These are phyloP conservation scores for Julus scandinavius DNA, from an alignment of 2,888 invertebrate genomes.

Conservation along the genomic window DNA sequence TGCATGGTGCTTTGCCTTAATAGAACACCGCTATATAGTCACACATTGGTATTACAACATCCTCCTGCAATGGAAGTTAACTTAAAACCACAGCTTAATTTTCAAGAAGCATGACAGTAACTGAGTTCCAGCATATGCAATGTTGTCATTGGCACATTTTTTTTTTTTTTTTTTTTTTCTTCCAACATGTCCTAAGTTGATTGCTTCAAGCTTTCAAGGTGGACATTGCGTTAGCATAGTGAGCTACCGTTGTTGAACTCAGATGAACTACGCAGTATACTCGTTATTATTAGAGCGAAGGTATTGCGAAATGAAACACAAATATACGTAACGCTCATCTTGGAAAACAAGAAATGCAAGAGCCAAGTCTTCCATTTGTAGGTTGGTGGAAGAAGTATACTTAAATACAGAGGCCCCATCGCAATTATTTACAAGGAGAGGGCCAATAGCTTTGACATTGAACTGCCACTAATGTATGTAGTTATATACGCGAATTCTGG, in stretches of 20 bases:
- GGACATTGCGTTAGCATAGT: neutral
- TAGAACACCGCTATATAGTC: neutral
- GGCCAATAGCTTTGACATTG: conserved; percentile 1
- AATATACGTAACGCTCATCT: neutral
- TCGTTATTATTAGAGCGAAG: neutral
- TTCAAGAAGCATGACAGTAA: neutral
- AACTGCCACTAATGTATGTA: neutral
- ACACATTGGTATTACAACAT: neutral
- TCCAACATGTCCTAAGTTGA: neutral
- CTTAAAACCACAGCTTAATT: neutral
- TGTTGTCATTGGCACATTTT: neutral
- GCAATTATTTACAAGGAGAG: neutral
- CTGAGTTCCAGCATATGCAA: neutral
- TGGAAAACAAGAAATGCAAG: neutral
- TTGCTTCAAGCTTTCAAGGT: conserved; percentile 7
- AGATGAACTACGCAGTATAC: neutral
- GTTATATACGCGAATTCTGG: neutral
- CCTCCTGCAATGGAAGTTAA: neutral
- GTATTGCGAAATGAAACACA: neutral
- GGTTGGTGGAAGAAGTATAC: neutral
- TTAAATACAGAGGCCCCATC: neutral
- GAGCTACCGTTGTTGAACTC: neutral
- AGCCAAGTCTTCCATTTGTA: neutral
- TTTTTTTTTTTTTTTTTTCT: too few relatives aligned
- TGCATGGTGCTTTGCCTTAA: too few relatives aligned